Evolutionary conservation across 2,797 vertebrate species (phyloP), one percentile per base, ranked within the genome.

Genomic region (Pteropus rufus): DNA sequence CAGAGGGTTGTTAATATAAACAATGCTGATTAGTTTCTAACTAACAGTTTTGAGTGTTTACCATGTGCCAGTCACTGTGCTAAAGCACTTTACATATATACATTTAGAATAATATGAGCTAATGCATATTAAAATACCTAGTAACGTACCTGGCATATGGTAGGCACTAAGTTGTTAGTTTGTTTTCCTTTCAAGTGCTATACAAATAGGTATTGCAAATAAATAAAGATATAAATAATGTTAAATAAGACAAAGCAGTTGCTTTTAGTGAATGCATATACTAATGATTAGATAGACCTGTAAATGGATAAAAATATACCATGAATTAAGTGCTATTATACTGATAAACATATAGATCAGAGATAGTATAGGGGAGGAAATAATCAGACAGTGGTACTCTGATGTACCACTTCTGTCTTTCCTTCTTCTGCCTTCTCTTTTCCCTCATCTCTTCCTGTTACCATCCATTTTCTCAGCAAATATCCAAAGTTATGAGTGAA

Each of bases 181-280:
- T 83, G 23, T 84, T 82, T 93, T 88, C 18, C 26, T 94, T 93
- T 96, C 24, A 58, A 94, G 34, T 86, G 29, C 54, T 60, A 64
- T 77, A 44, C 29, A 90, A 65, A 82, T 89, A 82, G 15, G 5
- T 77, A 46, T 76, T 34, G 70, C 14, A 79, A 82, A 83, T 86
- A 82, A 77, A 86, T 19, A 56, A 21, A 86, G 80, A 69, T 49
- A 91, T 34, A 88, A 54, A 73, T 54, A 56, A 94, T 21, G 14
- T 16, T 65, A 60, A 89, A 77, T 19, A 81, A 86, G n/a, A 65
- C 15, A 72, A 87, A 91, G 21, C 94, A 44, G 31, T 34, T 90
- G n/a, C 23, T 34, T 36, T 80, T 67, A 49, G 11, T 84, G 54
- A 90, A 87, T 18, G 64, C 34, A 44, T 85, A 56, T 19, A 87